Conservation (phyloP, 2,113 vertebrate species). For the Nycticebus coucang region DNA sequence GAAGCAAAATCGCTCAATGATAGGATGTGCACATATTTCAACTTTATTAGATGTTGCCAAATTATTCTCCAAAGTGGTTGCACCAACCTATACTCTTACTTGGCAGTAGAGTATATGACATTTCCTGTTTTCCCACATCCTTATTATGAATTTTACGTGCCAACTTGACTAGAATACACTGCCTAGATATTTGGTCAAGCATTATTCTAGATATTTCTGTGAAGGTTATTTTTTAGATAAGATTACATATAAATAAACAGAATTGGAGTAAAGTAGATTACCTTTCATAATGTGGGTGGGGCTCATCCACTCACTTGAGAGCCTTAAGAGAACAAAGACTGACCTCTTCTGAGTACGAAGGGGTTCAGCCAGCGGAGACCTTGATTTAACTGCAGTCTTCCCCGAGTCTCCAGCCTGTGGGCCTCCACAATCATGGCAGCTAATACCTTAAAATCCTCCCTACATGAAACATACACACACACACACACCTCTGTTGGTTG, state of each 20-base stretch:
- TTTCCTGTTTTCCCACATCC: neutral
- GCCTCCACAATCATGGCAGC: neutral
- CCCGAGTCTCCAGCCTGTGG: neutral
- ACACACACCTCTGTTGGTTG: neutral
- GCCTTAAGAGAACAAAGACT: neutral
- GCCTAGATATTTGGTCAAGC: neutral
- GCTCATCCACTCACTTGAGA: neutral
- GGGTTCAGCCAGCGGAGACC: neutral
- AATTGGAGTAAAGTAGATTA: neutral
- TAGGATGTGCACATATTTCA: neutral
- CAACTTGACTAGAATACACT: neutral
- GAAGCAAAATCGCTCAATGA: neutral
- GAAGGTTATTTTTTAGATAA: neutral
- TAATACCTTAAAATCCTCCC: neutral
- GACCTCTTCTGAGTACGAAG: neutral
- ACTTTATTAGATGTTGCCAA: neutral
- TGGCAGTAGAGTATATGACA: neutral
- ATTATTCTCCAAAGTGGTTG: neutral
- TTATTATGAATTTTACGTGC: neutral
- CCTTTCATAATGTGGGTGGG: neutral
- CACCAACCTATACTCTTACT: neutral
- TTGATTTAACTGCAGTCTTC: neutral
- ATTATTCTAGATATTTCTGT: neutral
- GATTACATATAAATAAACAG: neutral
- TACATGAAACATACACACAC: neutral